Percentiles rank a stretch among this genome's conserved stretches.
Evolutionary conservation across 2,113 vertebrate genomes (phyloP).

Genomic region (Pristiophorus japonicus): DNA sequence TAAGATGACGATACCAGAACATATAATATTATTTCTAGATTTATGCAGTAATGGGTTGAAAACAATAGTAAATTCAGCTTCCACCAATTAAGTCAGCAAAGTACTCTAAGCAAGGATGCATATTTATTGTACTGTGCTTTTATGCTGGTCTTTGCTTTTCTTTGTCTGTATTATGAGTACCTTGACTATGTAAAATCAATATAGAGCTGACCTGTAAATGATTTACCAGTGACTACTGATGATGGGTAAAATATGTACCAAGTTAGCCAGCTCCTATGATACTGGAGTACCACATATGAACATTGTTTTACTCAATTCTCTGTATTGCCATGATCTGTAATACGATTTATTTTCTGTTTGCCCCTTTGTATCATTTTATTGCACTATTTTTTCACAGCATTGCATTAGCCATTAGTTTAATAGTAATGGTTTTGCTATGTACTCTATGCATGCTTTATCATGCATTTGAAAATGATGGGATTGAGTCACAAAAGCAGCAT

Average conservation of each 20-base stretch:
- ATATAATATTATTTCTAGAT: background rate
- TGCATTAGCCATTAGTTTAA: background rate
- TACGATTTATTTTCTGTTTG: background rate
- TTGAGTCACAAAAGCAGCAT: background rate
- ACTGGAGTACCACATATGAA: background rate
- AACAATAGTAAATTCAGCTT: background rate
- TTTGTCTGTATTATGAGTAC: conserved; percentile 7
- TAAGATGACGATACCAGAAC: background rate
- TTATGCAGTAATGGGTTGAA: background rate
- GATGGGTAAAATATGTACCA: background rate
- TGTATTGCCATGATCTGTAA: background rate
- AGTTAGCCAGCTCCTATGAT: background rate
- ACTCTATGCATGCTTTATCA: background rate
- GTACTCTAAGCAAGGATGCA: background rate
- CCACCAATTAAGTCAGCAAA: conserved; percentile 11
- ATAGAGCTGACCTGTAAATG: background rate
- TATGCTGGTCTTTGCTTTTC: conserved; percentile 6
- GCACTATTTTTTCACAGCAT: background rate
- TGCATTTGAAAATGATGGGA: background rate
- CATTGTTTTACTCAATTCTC: background rate
- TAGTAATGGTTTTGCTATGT: background rate
- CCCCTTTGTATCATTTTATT: background rate
- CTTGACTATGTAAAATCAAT: conserved; percentile 24
- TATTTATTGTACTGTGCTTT: background rate
- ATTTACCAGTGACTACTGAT: background rate